Evolutionary conservation across 2,888 invertebrate genomes (phyloP).

Genomic region (Agelastica alni): DNA sequence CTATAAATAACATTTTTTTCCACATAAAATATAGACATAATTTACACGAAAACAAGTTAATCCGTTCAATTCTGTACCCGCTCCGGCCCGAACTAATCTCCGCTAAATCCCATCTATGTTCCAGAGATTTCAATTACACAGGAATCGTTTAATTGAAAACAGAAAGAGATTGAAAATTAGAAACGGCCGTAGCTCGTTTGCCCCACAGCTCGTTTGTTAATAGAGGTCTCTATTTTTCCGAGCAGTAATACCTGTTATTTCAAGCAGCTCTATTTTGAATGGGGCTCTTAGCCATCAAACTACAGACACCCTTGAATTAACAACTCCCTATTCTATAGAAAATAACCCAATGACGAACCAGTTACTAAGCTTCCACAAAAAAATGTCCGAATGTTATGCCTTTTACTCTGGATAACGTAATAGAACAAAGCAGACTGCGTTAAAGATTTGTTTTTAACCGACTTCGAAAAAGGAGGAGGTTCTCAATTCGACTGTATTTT

Average conservation of each 20-base stretch:
- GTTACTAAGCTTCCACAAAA: no score
- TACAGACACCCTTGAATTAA: no score
- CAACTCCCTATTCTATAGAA: no score
- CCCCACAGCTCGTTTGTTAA: constrained; percentile 7
- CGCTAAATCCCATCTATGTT: constrained; percentile 24
- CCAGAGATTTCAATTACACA: constrained; percentile 42
- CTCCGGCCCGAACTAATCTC: constrained; percentile 15
- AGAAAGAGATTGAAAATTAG: constrained; percentile 37
- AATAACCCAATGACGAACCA: no score
- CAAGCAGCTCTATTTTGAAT: not conserved
- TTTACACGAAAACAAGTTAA: constrained; percentile 16
- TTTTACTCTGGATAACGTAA: no score
- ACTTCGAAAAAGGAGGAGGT: no score
- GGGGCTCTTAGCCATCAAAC: no score
- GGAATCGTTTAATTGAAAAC: constrained; percentile 44
- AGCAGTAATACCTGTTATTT: not conserved
- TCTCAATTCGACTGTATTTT: no score
- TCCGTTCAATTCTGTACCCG: constrained; percentile 12
- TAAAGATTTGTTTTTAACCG: no score
- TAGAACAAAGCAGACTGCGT: no score
- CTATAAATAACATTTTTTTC: constrained; percentile 8
- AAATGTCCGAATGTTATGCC: no score
- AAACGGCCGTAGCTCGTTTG: constrained; percentile 29
- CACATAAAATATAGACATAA: constrained; percentile 14
- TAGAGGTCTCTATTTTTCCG: not conserved